Evolutionary conservation across 1,140 invertebrate species (phyloP), one percentile per base, ranked within the genome.

Genomic region (Leptoteleia sp.): DNA sequence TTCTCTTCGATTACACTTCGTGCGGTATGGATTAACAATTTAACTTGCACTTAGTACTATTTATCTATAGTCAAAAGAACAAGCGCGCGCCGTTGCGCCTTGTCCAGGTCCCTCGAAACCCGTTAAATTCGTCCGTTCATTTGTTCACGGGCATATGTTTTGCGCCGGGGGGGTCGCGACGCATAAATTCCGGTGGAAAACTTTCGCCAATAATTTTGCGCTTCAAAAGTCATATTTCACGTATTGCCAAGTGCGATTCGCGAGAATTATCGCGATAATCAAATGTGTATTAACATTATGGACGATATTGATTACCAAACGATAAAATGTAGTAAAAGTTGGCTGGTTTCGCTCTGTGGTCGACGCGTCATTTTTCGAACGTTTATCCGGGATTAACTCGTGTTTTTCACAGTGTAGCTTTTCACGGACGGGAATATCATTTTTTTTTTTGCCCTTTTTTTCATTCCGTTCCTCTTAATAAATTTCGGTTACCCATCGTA

Each of bases 161-260:
- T 50, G 38, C 37, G 62, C 67, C 38, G 15, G 8, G 1, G 15
- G 8, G 1, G 11, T 8, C 35, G 54, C 62, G 37, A 48, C 71
- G 29, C 64, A 65, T 78, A 72, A 71, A 72, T 78, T 62, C 17
- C 16, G 27, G 13, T 0, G 33, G 25, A 65, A 71, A 78, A 59
- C 55, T 78, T 72, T 16, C 8, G 35, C 67, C 61, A 67, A 78
- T 78, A 78, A 78, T 78, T 78, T 62, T 54, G 45, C 45, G 42
- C 29, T 65, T 31, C 42, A 57, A 59, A 67, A 61, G 54, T 71
- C 52, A 40, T 71, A 78, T 65, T 42, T 62, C 65, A 70, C 19
- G 29, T 40, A 31, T 64, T 48, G 48, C 55, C 33, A 57, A 67
- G 61, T 48, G 45, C 43, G 50, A 71, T 59, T 13, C 35, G 13